Evolutionary conservation across 2,888 invertebrate genomes (phyloP), one percentile per base, ranked within the genome.

Genomic region (Helleia helle): DNA sequence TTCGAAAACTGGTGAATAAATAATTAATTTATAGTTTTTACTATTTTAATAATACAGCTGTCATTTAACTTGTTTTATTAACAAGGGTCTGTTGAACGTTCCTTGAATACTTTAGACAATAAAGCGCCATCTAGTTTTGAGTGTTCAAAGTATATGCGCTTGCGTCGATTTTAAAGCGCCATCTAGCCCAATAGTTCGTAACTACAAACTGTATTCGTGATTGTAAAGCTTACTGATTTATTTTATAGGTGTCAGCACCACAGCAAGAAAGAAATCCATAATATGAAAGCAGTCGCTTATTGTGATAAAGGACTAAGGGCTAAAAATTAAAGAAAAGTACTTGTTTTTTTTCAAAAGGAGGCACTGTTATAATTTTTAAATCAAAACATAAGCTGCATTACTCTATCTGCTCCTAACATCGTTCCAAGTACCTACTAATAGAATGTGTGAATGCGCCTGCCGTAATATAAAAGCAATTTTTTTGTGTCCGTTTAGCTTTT

Each of bases 101-200:
- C n/a, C n/a, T n/a, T n/a, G n/a, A n/a, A n/a, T n/a, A n/a, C n/a
- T n/a, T n/a, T n/a, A n/a, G n/a, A n/a, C n/a, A n/a, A n/a, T n/a
- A n/a, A 8, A 51, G 40, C 56, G 59, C 55, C 59, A 57, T 52
- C 61, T 62, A 41, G 13, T 5, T n/a, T 0, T 1, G 7, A 27
- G 11, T 7, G 13, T 4, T 11, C 6, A 29, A 38, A 38, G 18
- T 15, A 27, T 37, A 13, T 29, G 28, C 28, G 28, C 28, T 2
- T 7, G 28, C 28, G 28, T 12, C 6, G 28, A 13, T 13, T 8
- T 11, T 7, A 29, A 1, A 34, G 12, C 34, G 34, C 11, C 34
- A 34, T 18, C 34, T 34, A 22, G 22, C 8, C 22, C 7, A 22
- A 2, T 22, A 7, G 5, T 5, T 2, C 22, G 22, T 7, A 22